Percentiles rank a stretch among this genome's conserved stretches.
These are phyloP conservation scores for Taxidea taxus DNA, from an alignment of 2,113 vertebrate genomes.

Conservation along the genomic window DNA sequence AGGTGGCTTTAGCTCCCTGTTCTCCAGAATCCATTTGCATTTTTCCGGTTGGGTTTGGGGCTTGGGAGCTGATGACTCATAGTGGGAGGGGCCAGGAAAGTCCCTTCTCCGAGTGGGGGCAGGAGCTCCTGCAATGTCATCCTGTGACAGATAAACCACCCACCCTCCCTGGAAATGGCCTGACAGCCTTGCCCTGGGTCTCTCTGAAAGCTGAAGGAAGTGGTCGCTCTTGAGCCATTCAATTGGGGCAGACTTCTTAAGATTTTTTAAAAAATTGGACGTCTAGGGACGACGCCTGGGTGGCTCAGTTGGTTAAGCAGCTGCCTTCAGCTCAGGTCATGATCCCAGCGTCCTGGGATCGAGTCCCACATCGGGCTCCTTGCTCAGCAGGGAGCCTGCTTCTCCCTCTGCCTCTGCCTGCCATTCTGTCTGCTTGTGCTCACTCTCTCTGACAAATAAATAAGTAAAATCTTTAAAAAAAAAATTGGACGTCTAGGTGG, in stretches of 20 bases:
- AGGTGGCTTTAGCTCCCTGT: conserved; percentile 36
- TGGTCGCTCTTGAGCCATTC: not conserved
- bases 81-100: not conserved
- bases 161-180: not conserved
- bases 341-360: too few species aligned
- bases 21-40: conserved; percentile 51
- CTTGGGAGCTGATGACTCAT: conserved; percentile 37
- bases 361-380: too few species aligned
- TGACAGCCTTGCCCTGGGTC: not conserved
- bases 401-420: too few species aligned
- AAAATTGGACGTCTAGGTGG: too few species aligned
- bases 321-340: too few species aligned
- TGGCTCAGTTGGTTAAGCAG: too few species aligned
- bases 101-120: fast-evolving
- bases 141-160: fast-evolving
- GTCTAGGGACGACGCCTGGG: too few species aligned
- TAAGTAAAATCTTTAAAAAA: too few species aligned
- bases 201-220: not conserved
- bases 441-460: too few species aligned
- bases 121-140: not conserved
- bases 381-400: too few species aligned
- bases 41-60: conserved; percentile 14
- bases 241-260: not conserved
- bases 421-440: too few species aligned
- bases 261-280: not conserved